Evolutionary conservation across 1,140 invertebrate species (phyloP), one percentile per base, ranked within the genome.

Genomic region (Matsumurasca onukii): DNA sequence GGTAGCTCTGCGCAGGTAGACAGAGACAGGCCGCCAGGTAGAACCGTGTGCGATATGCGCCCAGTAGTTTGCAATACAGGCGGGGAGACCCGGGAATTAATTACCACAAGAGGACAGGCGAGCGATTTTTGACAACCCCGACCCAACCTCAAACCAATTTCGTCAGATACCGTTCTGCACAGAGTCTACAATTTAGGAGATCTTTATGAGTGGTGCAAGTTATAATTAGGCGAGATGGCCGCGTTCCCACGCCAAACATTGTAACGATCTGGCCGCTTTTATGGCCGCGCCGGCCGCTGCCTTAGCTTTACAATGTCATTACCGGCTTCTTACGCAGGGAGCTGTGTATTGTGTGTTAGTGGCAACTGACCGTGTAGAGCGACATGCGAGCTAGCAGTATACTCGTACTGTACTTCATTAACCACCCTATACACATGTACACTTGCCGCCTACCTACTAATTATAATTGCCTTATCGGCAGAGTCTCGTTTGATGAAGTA

Each of bases 151-250:
- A 27, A 59, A 29, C 55, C 55, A 59, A 59, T 59, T 59, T 59
- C 55, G 55, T 59, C 49, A 52, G 49, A 52, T 59, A 59, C 55
- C 55, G 55, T 59, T 59, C 55, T 29, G 55, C 55, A 59, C 55
- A 59, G 55, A 59, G 55, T 59, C 55, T 59, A 59, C 55, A 59
- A 59, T 59, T 59, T 59, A 59, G 55, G 55, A 59, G 55, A 59
- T 59, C 55, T 59, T 59, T 59, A 59, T 59, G 55, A 17, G 55
- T 27, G 55, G 55, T 29, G 49, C 25, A 24, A 5, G 55, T 27
- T 59, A 59, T 59, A 59, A 59, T 59, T 59, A 59, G 55, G 15
- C 5, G 13, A 24, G n/a, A 51, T 51, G 17, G 9, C 34, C 3
- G 55, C 55, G 55, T 59, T 59, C 55, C 55, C 55, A 59, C 55